Percentiles rank a stretch among this genome's conserved stretches.
Conservation (phyloP, 2,113 vertebrate species). For the Equus przewalskii region DNA sequence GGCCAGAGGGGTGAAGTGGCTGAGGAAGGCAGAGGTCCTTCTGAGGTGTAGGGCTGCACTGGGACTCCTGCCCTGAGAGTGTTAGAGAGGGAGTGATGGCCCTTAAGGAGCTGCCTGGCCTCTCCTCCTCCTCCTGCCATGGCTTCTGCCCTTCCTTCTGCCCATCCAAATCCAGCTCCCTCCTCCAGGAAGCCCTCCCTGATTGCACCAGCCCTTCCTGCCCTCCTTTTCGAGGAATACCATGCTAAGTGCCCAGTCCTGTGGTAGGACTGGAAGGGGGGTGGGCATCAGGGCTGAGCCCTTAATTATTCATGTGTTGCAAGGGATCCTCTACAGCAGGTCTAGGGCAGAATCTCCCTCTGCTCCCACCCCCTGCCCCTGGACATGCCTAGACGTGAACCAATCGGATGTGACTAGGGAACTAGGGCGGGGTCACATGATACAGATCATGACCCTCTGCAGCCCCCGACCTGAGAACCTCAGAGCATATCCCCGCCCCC, state of each 20-base stretch:
- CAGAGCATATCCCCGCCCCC: rapidly evolving
- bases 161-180: background rate
- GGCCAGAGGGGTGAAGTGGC: background rate
- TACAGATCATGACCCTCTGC: rapidly evolving
- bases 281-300: background rate
- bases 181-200: background rate
- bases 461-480: background rate
- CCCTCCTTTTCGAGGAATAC: background rate
- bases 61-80: background rate
- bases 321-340: background rate
- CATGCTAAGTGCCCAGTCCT: no score
- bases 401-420: background rate
- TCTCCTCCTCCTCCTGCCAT: no score
- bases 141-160: background rate
- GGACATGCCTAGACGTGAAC: background rate
- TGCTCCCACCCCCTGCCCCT: rapidly evolving
- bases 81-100: background rate
- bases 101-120: background rate
- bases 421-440: background rate
- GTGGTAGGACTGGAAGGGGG: background rate
- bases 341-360: background rate
- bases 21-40: rapidly evolving
- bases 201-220: background rate
- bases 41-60: background rate
- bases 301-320: background rate